phyloP scores from a whole-genome alignment of 2,113 vertebrate genomes.

The Cariama cristata region DNA sequence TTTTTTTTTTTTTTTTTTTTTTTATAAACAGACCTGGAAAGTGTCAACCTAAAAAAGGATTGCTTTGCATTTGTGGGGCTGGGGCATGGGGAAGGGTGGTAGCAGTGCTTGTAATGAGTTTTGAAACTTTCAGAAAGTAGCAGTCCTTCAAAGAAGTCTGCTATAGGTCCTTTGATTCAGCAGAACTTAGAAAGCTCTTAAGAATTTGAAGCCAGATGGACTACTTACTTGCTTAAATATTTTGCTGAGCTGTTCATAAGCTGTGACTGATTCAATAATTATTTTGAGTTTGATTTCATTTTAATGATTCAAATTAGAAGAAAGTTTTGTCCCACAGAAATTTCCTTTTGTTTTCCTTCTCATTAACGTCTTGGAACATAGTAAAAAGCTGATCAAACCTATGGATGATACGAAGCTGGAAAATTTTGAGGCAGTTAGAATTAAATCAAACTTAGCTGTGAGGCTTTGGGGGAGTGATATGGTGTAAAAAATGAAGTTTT shows the following conservation, averaged over 20 bases:
- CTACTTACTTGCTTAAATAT: neutral
- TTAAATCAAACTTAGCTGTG: neutral
- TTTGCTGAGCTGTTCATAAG: neutral
- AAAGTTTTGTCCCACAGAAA: neutral
- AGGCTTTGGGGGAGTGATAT: neutral
- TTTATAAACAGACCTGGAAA: neutral
- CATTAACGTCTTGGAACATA: neutral
- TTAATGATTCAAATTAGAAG: neutral
- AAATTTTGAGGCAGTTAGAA: neutral
- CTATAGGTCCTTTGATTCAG: neutral
- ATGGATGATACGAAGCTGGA: neutral
- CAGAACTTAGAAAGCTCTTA: neutral
- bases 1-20: neutral
- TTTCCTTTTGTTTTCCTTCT: neutral
- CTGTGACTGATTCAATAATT: neutral
- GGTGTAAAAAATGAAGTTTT: neutral
- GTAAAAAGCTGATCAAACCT: neutral
- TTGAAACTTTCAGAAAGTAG: neutral
- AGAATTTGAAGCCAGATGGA: neutral
- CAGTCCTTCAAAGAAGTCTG: neutral
- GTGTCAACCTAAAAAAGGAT: neutral
- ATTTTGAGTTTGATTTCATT: neutral
- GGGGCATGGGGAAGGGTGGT: neutral
- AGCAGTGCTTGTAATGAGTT: neutral
- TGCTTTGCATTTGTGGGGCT: neutral